These are phyloP conservation scores for Micromussa lordhowensis DNA, from an alignment of 92 coral and sea anemone genomes.

Conservation along the genomic window DNA sequence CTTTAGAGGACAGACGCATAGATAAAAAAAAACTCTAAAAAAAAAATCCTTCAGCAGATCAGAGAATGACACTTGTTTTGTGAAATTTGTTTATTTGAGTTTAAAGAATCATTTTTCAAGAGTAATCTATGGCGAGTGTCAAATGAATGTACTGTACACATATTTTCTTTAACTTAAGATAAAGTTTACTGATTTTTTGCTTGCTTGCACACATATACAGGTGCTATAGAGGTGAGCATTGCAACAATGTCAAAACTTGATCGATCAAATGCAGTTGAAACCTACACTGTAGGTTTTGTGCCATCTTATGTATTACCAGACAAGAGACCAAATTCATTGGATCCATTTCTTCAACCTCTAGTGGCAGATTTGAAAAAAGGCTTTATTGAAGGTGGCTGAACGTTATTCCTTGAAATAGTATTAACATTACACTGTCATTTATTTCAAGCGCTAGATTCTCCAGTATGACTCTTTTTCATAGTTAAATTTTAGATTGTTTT, in stretches of 20 bases:
- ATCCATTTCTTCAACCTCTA: slow-evolving; percentile 60
- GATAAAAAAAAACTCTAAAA: no score
- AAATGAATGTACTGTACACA: background rate
- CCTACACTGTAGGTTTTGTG: no score
- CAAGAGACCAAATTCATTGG: slow-evolving; percentile 56
- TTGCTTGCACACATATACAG: background rate
- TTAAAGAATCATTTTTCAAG: background rate
- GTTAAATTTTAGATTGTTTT: no score
- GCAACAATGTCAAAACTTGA: slow-evolving; percentile 64
- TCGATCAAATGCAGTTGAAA: slow-evolving; percentile 52
- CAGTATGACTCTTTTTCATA: no score
- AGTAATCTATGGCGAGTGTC: background rate
- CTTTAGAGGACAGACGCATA: no score
- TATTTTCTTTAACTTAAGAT: background rate
- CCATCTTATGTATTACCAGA: slow-evolving; percentile 61
- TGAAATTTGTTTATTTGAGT: no score
- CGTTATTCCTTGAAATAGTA: background rate
- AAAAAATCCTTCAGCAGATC: no score
- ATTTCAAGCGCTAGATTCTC: no score
- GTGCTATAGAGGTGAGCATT: slow-evolving; percentile 61
- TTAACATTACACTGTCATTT: background rate
- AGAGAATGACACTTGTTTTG: no score
- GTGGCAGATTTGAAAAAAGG: slow-evolving; percentile 43
- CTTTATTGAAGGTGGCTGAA: slow-evolving; percentile 55
- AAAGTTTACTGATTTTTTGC: background rate